Evolutionary conservation across 1,140 invertebrate genomes (phyloP).

Genomic region (Drosophila neocordata): DNA sequence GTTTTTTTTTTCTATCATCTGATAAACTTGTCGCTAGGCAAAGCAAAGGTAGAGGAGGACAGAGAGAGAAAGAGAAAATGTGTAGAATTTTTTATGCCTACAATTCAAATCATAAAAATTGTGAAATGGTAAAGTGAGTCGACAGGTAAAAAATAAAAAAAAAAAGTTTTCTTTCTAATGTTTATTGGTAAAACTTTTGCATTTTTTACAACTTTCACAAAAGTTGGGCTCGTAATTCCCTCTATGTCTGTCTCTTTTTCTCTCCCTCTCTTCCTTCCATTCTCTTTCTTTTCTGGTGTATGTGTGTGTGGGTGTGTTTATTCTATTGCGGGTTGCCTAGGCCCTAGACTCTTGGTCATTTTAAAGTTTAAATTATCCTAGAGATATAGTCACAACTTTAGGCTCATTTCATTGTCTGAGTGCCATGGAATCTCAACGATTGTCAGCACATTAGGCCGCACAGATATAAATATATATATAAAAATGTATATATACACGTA

Average conservation of each 20-base stretch:
- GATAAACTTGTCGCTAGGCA: conserved; percentile 51
- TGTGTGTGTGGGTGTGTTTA: not conserved
- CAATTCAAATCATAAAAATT: conserved; percentile 55
- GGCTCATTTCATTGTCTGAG: conserved; percentile 33
- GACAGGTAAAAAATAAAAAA: conserved; percentile 21
- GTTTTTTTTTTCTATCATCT: not conserved
- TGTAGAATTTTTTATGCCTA: conserved; percentile 45
- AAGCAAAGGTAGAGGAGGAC: not conserved
- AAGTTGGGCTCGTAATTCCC: conserved; percentile 50
- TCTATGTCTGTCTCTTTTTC: not conserved
- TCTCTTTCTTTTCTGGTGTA: not conserved
- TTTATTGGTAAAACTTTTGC: conserved; percentile 79
- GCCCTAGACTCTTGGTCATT: conserved; percentile 61
- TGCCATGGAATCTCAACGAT: conserved; percentile 59
- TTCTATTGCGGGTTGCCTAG: conserved; percentile 41
- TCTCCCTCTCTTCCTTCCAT: not conserved
- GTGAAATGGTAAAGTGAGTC: conserved; percentile 55
- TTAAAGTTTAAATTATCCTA: conserved; percentile 73
- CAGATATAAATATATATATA: not conserved
- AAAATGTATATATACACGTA: not conserved
- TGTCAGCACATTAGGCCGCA: conserved; percentile 74
- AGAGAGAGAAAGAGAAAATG: conserved; percentile 17
- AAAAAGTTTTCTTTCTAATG: conserved; percentile 73
- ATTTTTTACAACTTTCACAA: conserved; percentile 72
- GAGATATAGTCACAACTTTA: conserved; percentile 47